phyloP scores from a whole-genome alignment of 1,140 invertebrate genomes.

The Eufriesea mexicana region DNA sequence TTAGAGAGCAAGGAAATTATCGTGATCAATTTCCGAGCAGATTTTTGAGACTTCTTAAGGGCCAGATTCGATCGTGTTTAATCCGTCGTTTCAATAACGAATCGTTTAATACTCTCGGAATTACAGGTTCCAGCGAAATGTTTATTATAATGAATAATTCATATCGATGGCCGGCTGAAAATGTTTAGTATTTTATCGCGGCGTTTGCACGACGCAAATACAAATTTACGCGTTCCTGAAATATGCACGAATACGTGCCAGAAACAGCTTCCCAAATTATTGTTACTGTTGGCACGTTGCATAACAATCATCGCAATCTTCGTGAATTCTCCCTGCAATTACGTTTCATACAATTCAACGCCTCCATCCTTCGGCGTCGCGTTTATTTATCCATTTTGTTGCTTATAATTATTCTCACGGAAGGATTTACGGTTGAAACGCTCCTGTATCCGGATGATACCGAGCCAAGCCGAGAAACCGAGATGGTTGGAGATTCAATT shows the following conservation, averaged over 20 bases:
- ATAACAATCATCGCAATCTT: slow-evolving; percentile 39
- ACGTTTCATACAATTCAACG: neutral
- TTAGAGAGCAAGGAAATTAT: neutral
- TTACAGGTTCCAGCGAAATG: slow-evolving; percentile 5
- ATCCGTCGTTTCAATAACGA: neutral
- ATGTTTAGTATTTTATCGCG: slow-evolving; percentile 14
- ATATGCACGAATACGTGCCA: slow-evolving; percentile 34
- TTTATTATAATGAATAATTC: slow-evolving; percentile 31
- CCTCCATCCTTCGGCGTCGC: neutral
- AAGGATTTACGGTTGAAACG: neutral
- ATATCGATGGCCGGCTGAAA: neutral
- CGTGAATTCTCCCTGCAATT: slow-evolving; percentile 27
- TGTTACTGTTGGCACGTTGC: slow-evolving; percentile 30
- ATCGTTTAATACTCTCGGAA: slow-evolving; percentile 1
- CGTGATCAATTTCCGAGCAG: neutral
- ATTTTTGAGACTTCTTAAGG: neutral
- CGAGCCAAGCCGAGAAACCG: neutral
- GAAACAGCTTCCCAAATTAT: slow-evolving; percentile 37
- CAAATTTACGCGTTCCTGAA: slow-evolving; percentile 33
- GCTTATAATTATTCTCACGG: neutral
- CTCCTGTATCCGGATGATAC: neutral
- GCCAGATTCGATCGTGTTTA: neutral
- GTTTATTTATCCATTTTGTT: slow-evolving; percentile 1
- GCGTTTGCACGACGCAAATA: neutral
- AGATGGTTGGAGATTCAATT: neutral